Conservation (phyloP, 2,113 vertebrate species). For the Ardeotis arabs region DNA sequence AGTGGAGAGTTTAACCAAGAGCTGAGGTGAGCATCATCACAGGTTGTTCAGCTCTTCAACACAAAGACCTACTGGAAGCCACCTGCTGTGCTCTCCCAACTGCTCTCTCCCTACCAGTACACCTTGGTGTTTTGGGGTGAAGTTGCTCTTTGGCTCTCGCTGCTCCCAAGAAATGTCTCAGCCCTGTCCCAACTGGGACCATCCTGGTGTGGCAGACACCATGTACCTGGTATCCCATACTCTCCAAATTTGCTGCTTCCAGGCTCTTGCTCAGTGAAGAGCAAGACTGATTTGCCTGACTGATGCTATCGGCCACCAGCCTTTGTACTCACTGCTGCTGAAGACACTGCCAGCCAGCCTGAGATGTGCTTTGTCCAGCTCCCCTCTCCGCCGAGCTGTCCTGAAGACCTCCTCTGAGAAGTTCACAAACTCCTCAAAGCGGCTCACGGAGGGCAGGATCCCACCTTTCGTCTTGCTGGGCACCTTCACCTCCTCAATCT, state of each 20-base stretch:
- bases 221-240: fast-evolving
- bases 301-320: not conserved
- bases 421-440: slow-evolving; percentile 43
- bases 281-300: not conserved
- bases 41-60: too few relatives aligned
- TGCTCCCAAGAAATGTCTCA: not conserved
- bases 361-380: slow-evolving; percentile 50
- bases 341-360: slow-evolving; percentile 26
- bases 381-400: not conserved
- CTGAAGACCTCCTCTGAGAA: slow-evolving; percentile 8
- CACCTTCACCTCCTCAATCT: slow-evolving; percentile 34
- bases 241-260: not conserved
- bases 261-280: not conserved
- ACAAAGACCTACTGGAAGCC: not conserved
- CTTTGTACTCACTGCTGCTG: slow-evolving; percentile 56
- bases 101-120: not conserved
- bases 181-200: not conserved
- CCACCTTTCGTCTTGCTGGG: slow-evolving; percentile 16
- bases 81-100: not conserved
- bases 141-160: not conserved
- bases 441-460: slow-evolving; percentile 40
- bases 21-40: not conserved
- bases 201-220: not conserved
- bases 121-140: not conserved
- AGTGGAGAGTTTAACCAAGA: not conserved